Percentiles rank a stretch among this genome's conserved stretches.
These are phyloP conservation scores for Bolinopsis microptera DNA, from an alignment of 37 sponge, comb jelly and placozoan species.

Conservation along the genomic window DNA sequence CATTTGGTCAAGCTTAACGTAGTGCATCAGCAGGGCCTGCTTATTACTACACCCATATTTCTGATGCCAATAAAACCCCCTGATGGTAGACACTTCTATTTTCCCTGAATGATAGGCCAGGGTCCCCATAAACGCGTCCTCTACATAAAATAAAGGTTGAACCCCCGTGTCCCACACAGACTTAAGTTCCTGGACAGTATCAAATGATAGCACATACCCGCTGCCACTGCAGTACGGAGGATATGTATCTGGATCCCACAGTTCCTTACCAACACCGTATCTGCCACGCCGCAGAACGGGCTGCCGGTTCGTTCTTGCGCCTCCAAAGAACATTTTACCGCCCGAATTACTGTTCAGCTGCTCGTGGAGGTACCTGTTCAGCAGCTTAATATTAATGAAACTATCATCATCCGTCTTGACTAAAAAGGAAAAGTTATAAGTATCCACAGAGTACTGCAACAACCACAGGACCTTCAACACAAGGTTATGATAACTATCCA, in stretches of 20 bases:
- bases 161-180: neutral
- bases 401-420: constrained; percentile 52
- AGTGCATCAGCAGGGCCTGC: constrained; percentile 23
- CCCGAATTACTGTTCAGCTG: neutral
- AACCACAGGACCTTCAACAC: constrained; percentile 56
- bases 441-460: neutral
- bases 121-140: constrained; percentile 54
- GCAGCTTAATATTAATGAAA: constrained; percentile 14
- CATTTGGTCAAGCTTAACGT: constrained; percentile 17
- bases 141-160: constrained; percentile 55
- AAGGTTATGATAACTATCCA: constrained; percentile 45
- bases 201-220: neutral
- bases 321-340: constrained; percentile 15
- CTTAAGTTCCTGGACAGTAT: neutral
- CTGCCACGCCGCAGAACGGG: constrained; percentile 6
- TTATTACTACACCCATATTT: constrained; percentile 60
- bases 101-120: constrained; percentile 35
- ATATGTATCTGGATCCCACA: constrained; percentile 42
- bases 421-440: constrained; percentile 15
- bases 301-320: neutral
- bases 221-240: constrained; percentile 39
- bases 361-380: neutral
- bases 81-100: neutral
- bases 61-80: constrained; percentile 61
- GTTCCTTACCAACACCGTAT: constrained; percentile 16